A percentile compares a stretch with the other conserved stretches of the same genome.
Conservation (phyloP, 30 jellyfish, hydroid and myxozoan genomes). For the Rhopilema esculentum region DNA sequence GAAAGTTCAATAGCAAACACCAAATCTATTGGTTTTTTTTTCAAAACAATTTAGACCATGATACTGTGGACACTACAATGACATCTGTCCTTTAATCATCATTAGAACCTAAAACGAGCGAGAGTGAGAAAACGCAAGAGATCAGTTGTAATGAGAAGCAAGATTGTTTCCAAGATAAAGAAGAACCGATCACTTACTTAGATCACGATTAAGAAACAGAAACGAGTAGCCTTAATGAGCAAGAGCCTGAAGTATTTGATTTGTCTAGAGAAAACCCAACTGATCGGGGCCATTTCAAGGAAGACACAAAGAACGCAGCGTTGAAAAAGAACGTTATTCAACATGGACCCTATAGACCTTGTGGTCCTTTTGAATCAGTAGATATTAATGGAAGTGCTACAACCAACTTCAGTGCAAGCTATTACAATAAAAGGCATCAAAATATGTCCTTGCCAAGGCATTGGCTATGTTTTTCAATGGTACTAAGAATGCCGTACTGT, state of each 20-base stretch:
- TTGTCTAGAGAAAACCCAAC: slow-evolving; percentile 30
- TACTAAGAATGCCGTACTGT: not conserved
- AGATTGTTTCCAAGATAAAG: too few species aligned
- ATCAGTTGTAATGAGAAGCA: too few species aligned
- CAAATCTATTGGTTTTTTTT: too few species aligned
- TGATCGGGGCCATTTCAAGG: slow-evolving; percentile 19
- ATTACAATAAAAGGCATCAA: too few species aligned
- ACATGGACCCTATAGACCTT: slow-evolving; percentile 6
- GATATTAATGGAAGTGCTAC: slow-evolving; percentile 15
- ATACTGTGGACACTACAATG: too few species aligned
- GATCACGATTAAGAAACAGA: slow-evolving; percentile 21
- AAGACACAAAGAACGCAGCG: slow-evolving; percentile 23
- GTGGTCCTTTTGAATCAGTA: slow-evolving; percentile 37
- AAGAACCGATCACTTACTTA: slow-evolving; percentile 7
- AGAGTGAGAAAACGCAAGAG: too few species aligned
- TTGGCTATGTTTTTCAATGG: not conserved
- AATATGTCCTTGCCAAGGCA: too few species aligned
- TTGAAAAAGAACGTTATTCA: slow-evolving; percentile 19
- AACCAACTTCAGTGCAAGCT: too few species aligned
- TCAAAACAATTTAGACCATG: too few species aligned
- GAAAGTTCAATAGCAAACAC: too few species aligned
- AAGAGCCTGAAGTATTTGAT: slow-evolving; percentile 18
- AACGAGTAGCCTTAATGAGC: slow-evolving; percentile 31
- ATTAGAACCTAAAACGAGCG: too few species aligned
- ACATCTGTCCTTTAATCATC: too few species aligned